phyloP scores from a whole-genome alignment of 2,797 vertebrate genomes.

The Chrysocyon brachyurus region DNA sequence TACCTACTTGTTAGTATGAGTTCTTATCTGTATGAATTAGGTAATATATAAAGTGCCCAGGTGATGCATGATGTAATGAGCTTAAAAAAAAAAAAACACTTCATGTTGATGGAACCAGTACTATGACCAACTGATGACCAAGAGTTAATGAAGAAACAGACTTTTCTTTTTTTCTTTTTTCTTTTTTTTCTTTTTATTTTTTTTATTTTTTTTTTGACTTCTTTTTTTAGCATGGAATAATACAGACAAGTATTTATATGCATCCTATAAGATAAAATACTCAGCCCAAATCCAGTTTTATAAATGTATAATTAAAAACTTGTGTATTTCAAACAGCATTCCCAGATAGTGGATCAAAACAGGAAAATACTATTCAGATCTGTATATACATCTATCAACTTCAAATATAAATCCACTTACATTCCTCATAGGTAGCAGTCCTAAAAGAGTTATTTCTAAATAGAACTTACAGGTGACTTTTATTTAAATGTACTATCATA shows the following conservation, averaged over 20 bases:
- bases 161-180: neutral
- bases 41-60: neutral
- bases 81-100: neutral
- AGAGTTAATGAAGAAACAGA: neutral
- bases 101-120: neutral
- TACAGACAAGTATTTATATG: neutral
- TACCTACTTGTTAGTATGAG: neutral
- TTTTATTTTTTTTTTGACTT: neutral
- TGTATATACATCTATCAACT: conserved; percentile 17
- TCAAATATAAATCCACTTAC: conserved; percentile 72
- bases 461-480: conserved; percentile 58
- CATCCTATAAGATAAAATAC: neutral
- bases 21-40: neutral
- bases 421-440: conserved; percentile 38
- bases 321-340: conserved; percentile 41
- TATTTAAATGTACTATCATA: conserved; percentile 45
- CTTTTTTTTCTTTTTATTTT: no score
- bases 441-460: conserved; percentile 44
- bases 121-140: neutral
- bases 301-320: conserved; percentile 31
- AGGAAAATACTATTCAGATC: neutral
- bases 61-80: neutral
- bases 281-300: conserved; percentile 26
- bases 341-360: conserved; percentile 44
- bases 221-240: neutral